These are phyloP conservation scores for Lepidostoma basale DNA, from an alignment of 1,140 invertebrate species.

Conservation along the genomic window DNA sequence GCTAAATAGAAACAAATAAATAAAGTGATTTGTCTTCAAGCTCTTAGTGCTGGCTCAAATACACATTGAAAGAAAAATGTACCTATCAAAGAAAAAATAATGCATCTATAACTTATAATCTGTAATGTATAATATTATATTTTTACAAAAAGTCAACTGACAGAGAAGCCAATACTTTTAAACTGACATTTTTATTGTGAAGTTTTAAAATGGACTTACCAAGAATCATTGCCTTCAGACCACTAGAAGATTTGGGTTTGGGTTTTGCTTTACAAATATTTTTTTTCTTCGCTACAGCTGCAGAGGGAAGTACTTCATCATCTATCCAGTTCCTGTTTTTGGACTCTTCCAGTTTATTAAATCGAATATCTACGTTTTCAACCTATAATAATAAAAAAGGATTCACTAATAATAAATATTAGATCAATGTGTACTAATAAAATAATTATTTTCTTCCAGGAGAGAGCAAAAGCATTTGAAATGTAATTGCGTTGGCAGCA, in stretches of 20 bases:
- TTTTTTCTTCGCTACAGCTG: conserved; percentile 20
- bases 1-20: conserved; percentile 16
- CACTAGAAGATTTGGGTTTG: conserved; percentile 24
- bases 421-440: too few species aligned
- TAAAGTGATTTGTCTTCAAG: too few species aligned
- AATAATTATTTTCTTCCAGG: too few species aligned
- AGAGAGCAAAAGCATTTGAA: too few species aligned
- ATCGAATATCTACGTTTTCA: conserved; percentile 62
- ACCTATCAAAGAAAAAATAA: neutral
- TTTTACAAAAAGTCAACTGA: too few species aligned
- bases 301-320: neutral
- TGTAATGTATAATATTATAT: too few species aligned
- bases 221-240: conserved; percentile 37
- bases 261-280: conserved; percentile 10
- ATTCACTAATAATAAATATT: neutral
- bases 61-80: neutral
- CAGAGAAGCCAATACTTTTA: too few species aligned
- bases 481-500: too few species aligned
- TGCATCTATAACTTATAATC: too few species aligned
- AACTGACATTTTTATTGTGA: too few species aligned
- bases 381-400: conserved; percentile 38
- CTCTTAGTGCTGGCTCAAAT: neutral
- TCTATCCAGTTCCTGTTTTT: conserved; percentile 62
- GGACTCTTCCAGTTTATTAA: conserved; percentile 59
- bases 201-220: too few species aligned